Evolutionary conservation across 2,797 vertebrate species (phyloP).

Genomic region (Loris lydekkerianus): DNA sequence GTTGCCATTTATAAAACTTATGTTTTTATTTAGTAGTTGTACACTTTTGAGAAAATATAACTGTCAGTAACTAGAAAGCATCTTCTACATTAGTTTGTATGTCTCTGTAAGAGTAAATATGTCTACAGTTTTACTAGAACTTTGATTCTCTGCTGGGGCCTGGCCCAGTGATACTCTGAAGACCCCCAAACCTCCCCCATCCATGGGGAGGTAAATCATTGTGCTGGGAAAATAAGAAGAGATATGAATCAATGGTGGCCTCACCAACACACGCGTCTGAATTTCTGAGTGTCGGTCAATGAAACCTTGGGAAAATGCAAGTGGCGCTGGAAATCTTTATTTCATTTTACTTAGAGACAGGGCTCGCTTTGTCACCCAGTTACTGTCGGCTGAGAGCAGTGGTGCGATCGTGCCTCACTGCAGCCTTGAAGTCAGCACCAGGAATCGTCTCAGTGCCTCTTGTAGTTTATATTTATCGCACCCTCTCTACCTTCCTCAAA

Average conservation of each 20-base stretch:
- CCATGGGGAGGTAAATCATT: not conserved
- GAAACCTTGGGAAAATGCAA: not conserved
- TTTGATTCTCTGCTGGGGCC: not conserved
- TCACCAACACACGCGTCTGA: not conserved
- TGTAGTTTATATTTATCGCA: rapidly evolving
- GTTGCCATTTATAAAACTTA: not conserved
- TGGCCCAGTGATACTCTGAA: not conserved
- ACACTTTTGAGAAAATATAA: not conserved
- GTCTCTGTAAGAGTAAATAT: not conserved
- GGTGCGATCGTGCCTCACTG: not conserved
- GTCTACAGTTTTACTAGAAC: not conserved
- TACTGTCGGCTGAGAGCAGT: not conserved
- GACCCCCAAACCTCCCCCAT: not conserved
- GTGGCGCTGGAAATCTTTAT: not conserved
- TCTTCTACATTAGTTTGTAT: not conserved
- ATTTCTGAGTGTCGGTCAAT: not conserved
- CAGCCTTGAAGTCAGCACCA: not conserved
- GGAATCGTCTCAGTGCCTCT: not conserved
- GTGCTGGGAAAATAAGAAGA: not conserved
- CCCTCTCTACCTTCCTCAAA: not conserved
- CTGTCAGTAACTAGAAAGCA: not conserved
- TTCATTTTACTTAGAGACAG: not conserved
- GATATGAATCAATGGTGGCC: not conserved
- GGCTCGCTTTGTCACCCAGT: not conserved
- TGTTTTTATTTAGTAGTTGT: not conserved